phyloP scores from a whole-genome alignment of 1,140 invertebrate species.

The Lasaia peninsularis region DNA sequence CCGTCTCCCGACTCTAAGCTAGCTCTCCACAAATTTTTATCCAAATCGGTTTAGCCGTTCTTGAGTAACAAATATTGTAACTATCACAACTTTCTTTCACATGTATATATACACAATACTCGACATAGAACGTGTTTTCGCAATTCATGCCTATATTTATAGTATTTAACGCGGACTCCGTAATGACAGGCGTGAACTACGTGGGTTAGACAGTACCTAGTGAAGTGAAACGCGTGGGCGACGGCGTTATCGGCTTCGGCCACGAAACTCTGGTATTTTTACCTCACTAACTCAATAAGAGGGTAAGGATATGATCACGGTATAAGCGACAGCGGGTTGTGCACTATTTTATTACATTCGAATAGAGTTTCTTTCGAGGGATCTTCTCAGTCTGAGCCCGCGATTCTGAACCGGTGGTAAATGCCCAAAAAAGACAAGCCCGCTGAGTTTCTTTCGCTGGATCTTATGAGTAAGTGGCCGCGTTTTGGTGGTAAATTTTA shows the following conservation, averaged over 20 bases:
- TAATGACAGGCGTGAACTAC: constrained; percentile 29
- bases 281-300: constrained; percentile 39
- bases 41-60: too few relatives aligned
- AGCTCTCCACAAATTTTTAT: too few relatives aligned
- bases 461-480: too few relatives aligned
- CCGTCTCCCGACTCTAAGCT: too few relatives aligned
- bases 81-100: too few relatives aligned
- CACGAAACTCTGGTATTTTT: constrained; percentile 52
- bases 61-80: too few relatives aligned
- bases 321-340: not conserved
- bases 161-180: constrained; percentile 24
- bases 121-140: not conserved
- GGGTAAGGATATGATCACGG: not conserved
- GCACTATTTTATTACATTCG: not conserved
- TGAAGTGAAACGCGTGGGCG: constrained; percentile 34
- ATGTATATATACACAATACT: not conserved
- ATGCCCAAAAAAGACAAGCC: too few relatives aligned
- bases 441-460: too few relatives aligned
- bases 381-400: too few relatives aligned
- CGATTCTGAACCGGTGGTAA: too few relatives aligned
- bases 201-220: constrained; percentile 16
- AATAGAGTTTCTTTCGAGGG: too few relatives aligned
- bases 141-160: constrained; percentile 37
- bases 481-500: too few relatives aligned
- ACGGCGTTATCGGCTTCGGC: constrained; percentile 39